These are phyloP conservation scores for Cremastinae sp. DNA, from an alignment of 2,888 invertebrate genomes.

Conservation along the genomic window DNA sequence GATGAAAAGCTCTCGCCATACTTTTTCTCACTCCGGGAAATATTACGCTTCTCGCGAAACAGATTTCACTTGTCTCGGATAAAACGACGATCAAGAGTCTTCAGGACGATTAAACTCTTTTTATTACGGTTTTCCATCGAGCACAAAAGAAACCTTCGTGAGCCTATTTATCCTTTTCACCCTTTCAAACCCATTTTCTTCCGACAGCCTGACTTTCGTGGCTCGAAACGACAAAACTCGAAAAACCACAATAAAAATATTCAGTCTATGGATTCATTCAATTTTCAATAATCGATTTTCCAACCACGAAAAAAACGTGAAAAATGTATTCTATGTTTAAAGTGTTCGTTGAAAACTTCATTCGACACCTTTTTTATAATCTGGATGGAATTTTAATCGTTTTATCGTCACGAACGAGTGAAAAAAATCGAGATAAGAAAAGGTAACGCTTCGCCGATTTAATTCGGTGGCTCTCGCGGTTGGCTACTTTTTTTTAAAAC, in stretches of 20 bases:
- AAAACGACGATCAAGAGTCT: constrained; percentile 49
- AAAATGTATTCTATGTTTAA: no score
- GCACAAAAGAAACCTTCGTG: constrained; percentile 25
- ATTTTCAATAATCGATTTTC: no score
- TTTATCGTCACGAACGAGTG: no score
- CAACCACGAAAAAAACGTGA: neutral
- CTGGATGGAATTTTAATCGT: no score
- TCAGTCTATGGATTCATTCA: no score
- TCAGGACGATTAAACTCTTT: constrained; percentile 55
- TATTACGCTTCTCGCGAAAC: constrained; percentile 63
- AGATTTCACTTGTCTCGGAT: constrained; percentile 53
- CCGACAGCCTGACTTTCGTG: constrained; percentile 27
- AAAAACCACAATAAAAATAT: constrained; percentile 38
- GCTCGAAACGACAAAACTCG: constrained; percentile 18
- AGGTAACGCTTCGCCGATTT: no score
- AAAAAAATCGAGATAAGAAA: no score
- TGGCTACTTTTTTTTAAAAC: no score
- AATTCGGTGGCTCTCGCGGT: no score
- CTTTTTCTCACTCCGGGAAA: no score
- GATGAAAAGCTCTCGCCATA: constrained; percentile 78
- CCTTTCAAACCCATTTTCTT: constrained; percentile 18
- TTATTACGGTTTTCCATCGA: constrained; percentile 25
- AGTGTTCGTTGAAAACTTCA: no score
- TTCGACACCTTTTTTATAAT: no score
- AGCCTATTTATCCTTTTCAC: constrained; percentile 29